Evolutionary conservation across 2,797 vertebrate species (phyloP), one percentile per base, ranked within the genome.

Genomic region (Spinus olivaceus): DNA sequence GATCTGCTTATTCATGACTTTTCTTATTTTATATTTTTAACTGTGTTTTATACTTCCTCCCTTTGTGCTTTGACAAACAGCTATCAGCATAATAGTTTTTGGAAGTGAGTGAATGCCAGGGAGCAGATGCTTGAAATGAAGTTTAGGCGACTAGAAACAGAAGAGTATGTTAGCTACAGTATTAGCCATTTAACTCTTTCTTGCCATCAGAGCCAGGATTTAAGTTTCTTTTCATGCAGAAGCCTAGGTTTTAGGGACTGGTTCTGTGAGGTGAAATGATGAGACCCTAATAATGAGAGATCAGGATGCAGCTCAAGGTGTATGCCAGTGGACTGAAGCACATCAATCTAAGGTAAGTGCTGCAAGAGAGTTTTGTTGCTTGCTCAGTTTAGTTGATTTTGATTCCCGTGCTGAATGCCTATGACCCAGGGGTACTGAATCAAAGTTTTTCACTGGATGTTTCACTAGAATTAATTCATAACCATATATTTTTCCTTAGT

Each of bases 1-100:
- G 25, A 91, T 94, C 60, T 87, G 27, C 79, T 96, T 90, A 93
- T 95, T 95, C 51, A 92, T 90, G 61, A 76, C 89, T 92, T 95
- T 73, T 86, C 39, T 60, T 74, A 50, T 85, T 88, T 88, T 69
- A 39, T 66, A 88, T 92, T 81, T 85, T 87, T 79, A 80, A 83
- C 41, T 51, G 44, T 70, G 53, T 91, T 91, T 91, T 87, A 74
- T 91, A 83, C 74, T 96, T 65, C 32, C 20, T 87, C n/a, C 24
- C 37, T 94, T 95, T 96, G 78, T 96, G 81, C 72, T 94, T 93
- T 96, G 89, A 96, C 92, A 96, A 96, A 81, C 69, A 94, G 51
- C 91, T 91, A 94, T 95, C 92, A 95, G 53, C 71, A 51, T 85
- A 95, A 93, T 56, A 73, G 56, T 67, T 25, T 86, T 94, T 94